phyloP scores from a whole-genome alignment of 2,797 vertebrate species.

The Numenius phaeopus region DNA sequence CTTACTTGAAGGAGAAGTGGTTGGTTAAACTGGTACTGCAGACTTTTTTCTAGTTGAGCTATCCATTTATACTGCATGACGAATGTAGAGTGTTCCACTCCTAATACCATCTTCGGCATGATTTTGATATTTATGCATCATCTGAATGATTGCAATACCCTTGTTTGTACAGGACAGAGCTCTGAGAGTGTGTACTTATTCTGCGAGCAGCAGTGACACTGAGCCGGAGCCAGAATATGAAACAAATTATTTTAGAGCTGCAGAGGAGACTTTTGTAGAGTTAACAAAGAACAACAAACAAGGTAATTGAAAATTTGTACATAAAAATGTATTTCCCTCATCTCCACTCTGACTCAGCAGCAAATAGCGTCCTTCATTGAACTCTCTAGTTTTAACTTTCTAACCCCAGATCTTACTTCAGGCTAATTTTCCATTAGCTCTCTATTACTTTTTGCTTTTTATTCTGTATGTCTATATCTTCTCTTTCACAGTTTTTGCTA shows the following conservation, averaged over 20 bases:
- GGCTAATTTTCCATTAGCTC: constrained; percentile 56
- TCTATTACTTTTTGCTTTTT: constrained; percentile 44
- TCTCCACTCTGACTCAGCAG: constrained; percentile 11
- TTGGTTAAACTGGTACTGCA: background rate
- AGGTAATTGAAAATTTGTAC: constrained; percentile 76
- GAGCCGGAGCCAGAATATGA: constrained; percentile 80
- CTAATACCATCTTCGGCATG: background rate
- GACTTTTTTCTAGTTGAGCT: background rate
- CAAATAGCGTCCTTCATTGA: constrained; percentile 5
- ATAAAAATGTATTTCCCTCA: background rate
- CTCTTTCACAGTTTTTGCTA: constrained; percentile 19
- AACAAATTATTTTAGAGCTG: constrained; percentile 64
- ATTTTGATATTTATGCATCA: background rate
- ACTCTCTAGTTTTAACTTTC: constrained; percentile 13
- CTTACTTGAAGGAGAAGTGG: background rate
- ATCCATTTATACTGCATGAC: background rate
- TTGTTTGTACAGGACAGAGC: constrained; percentile 79
- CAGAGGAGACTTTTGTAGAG: constrained; percentile 76
- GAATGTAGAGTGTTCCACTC: background rate
- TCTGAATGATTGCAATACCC: background rate
- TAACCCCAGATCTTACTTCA: constrained; percentile 15
- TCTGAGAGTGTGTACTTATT: constrained; percentile 80
- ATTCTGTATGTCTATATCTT: background rate
- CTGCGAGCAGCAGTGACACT: constrained; percentile 81
- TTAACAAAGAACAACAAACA: constrained; percentile 75